phyloP scores from a whole-genome alignment of 2,113 vertebrate genomes.

The Philantomba maxwellii region DNA sequence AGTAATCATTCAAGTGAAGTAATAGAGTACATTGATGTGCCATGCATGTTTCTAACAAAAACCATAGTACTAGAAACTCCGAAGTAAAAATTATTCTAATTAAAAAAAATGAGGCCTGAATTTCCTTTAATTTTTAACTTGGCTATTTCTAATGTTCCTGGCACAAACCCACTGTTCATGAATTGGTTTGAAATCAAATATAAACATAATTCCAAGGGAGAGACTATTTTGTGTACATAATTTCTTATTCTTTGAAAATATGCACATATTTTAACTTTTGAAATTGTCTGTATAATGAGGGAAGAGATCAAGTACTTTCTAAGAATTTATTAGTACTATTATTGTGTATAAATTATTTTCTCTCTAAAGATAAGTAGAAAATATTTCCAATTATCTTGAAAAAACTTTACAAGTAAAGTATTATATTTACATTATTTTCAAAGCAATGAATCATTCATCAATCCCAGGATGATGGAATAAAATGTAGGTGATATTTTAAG shows the following conservation, averaged over 20 bases:
- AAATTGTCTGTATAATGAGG: neutral
- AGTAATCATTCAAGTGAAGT: neutral
- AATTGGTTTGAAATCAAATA: neutral
- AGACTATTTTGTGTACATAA: neutral
- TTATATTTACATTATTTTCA: slow-evolving; percentile 17
- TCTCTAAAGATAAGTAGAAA: neutral
- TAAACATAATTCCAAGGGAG: neutral
- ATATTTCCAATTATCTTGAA: neutral
- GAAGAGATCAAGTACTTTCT: neutral
- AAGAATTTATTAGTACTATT: neutral
- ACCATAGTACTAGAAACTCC: neutral
- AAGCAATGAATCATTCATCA: neutral
- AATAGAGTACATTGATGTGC: neutral
- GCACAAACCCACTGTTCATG: neutral
- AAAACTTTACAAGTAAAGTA: slow-evolving; percentile 31
- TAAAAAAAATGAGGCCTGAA: neutral
- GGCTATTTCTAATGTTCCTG: neutral
- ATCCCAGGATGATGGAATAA: neutral
- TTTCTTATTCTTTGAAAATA: neutral
- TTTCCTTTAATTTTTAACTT: neutral
- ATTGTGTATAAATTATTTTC: neutral
- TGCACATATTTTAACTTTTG: neutral
- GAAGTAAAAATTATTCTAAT: neutral
- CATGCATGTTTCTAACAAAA: neutral
- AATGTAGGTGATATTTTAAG: neutral